Percentiles rank a stretch among this genome's conserved stretches.
Conservation (phyloP, 2,113 vertebrate species). For the Gyps fulvus region DNA sequence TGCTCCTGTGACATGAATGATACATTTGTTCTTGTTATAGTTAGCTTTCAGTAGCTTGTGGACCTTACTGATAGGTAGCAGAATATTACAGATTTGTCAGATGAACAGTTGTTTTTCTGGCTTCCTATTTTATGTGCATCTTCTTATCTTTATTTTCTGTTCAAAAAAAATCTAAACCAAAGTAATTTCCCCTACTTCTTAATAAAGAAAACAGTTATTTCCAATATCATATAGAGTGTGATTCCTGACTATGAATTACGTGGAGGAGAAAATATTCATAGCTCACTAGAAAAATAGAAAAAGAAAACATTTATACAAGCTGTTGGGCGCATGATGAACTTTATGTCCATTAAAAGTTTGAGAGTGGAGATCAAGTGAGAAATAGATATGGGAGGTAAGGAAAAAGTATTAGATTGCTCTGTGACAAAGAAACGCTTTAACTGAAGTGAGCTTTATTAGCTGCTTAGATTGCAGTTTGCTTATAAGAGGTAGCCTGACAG, state of each 20-base stretch:
- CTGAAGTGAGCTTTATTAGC: not conserved
- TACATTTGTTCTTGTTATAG: not conserved
- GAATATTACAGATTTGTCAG: not conserved
- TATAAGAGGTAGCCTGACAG: fast-evolving
- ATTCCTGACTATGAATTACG: not conserved
- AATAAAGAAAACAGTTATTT: not conserved
- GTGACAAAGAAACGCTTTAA: not conserved
- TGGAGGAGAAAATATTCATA: not conserved
- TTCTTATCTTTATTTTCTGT: not conserved
- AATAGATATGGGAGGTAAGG: not conserved
- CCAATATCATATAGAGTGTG: not conserved
- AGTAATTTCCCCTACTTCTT: not conserved
- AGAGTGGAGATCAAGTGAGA: not conserved
- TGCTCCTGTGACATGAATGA: not conserved
- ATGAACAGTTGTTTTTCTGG: not conserved
- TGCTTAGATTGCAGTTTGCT: not conserved
- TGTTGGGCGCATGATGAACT: not conserved
- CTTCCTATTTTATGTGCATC: not conserved
- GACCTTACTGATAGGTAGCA: not conserved
- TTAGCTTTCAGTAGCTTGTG: not conserved
- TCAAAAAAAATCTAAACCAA: not conserved
- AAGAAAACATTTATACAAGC: not conserved
- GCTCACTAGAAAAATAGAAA: not conserved
- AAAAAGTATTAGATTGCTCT: not conserved
- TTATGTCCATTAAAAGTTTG: not conserved